Base-by-base conservation (phyloP, 2,888 invertebrate species). In the Pelosia muscerda region DNA sequence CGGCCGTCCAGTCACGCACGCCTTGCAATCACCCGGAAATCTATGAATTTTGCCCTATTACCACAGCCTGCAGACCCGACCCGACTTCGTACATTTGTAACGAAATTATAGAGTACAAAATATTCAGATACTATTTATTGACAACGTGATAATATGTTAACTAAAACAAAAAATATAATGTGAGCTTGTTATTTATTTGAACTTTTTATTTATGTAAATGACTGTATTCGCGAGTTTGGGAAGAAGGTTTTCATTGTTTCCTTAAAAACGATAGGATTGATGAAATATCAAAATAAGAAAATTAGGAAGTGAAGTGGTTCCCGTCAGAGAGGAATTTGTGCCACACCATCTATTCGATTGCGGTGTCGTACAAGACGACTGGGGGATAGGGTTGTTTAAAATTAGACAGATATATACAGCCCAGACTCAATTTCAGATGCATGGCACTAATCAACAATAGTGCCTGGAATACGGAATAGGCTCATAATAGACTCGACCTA, bases 11-110 rank as follows among this genome's bases (percentile, higher is more conserved):
- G 86, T 88, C 88, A 88, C 88, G 88, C 86, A 87, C 85, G 77
- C 69, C 38, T 69, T 78, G 84, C 84, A 86, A 85, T 88, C 86
- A 79, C 73, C 81, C 85, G 86, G 86, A 86, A 87, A 88, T 86
- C 87, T 88, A 86, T 86, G 86, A 87, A 88, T 79, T 70, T 88
- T 81, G 76, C 84, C 84, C 83, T 84, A 87, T 86, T 85, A 85
- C 86, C 81, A 73, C 49, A 57, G 58, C 54, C 72, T 73, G 70
- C 70, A 71, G 60, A 65, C 70, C 70, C 65, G 66, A 66, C 65
- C 65, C 69, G 62, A 72, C 62, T 73, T 69, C 65, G 34, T 69
- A 76, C 72, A 63, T 72, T 76, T 73, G 67, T 69, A 73, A 42
- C 49, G 10, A 81, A 79, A 81, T 81, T 79, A 79, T 66, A 61